These are phyloP conservation scores for Diadumene lineata DNA, from an alignment of 92 coral and sea anemone species.

Conservation along the genomic window DNA sequence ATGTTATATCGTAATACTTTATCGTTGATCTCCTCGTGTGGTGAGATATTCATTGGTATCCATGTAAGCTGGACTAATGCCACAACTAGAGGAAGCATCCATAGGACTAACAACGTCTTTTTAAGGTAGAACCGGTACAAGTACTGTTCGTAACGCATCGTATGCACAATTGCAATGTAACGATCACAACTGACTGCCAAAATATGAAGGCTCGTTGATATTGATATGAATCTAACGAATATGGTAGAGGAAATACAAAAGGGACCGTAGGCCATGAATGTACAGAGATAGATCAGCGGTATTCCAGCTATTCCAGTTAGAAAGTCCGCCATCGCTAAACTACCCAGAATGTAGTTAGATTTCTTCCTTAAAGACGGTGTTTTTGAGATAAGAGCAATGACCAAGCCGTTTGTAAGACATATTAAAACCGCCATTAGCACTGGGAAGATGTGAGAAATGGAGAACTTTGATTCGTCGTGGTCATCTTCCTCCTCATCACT, in stretches of 20 bases:
- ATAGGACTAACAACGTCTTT: not conserved
- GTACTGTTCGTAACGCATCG: slow-evolving; percentile 14
- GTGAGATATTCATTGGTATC: slow-evolving; percentile 1
- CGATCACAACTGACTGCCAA: slow-evolving; percentile 12
- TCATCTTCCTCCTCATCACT: not conserved
- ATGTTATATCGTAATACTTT: not conserved
- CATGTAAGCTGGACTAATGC: slow-evolving; percentile 9
- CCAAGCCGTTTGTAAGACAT: slow-evolving; percentile 6
- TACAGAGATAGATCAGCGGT: slow-evolving; percentile 7
- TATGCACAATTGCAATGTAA: slow-evolving; percentile 20
- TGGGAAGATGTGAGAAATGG: not conserved
- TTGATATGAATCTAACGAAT: slow-evolving; percentile 14
- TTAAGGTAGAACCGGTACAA: slow-evolving; percentile 1
- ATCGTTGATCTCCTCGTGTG: not conserved
- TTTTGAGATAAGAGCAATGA: not conserved
- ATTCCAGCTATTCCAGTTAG: slow-evolving; percentile 32
- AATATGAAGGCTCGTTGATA: slow-evolving; percentile 19
- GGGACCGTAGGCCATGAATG: not conserved
- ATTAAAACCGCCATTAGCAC: slow-evolving; percentile 12
- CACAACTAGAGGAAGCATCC: slow-evolving; percentile 11
- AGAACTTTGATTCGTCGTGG: not conserved
- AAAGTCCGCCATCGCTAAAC: slow-evolving; percentile 31
- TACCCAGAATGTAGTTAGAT: slow-evolving; percentile 32
- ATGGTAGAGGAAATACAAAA: slow-evolving; percentile 11
- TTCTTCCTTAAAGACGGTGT: slow-evolving; percentile 25